Conservation (phyloP, 2,113 vertebrate species). For the Chloebia gouldiae region DNA sequence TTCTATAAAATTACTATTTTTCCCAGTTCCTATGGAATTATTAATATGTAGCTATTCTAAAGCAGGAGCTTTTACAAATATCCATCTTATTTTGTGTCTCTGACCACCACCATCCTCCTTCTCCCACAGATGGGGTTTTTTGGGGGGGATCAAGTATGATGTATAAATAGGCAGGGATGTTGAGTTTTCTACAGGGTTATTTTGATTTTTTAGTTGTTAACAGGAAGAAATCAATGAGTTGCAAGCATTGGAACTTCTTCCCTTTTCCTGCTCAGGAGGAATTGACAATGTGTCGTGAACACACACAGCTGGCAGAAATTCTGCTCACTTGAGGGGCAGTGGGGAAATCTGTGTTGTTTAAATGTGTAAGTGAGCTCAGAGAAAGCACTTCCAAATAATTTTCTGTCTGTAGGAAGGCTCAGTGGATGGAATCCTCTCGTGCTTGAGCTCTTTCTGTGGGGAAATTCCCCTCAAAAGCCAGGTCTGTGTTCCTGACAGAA, state of each 20-base stretch:
- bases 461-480: background rate
- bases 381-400: background rate
- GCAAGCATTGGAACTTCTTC: background rate
- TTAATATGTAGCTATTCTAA: background rate
- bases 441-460: background rate
- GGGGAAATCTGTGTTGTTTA: fast-evolving
- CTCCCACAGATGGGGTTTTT: background rate
- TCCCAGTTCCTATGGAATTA: background rate
- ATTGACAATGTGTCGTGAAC: background rate
- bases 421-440: background rate
- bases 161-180: background rate
- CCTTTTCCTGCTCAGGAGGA: background rate
- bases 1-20: background rate
- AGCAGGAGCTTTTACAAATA: background rate
- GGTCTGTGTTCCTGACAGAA: background rate
- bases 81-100: background rate
- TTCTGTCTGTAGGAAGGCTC: background rate
- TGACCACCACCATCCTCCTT: background rate
- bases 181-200: background rate
- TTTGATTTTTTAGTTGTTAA: background rate
- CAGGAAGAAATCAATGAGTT: background rate
- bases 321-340: background rate
- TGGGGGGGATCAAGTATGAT: background rate
- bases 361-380: background rate
- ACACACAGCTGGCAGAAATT: background rate